A percentile compares a stretch with the other conserved stretches of the same genome.
Evolutionary conservation across 2,888 invertebrate species (phyloP).

Genomic region (Eulithis prunata): DNA sequence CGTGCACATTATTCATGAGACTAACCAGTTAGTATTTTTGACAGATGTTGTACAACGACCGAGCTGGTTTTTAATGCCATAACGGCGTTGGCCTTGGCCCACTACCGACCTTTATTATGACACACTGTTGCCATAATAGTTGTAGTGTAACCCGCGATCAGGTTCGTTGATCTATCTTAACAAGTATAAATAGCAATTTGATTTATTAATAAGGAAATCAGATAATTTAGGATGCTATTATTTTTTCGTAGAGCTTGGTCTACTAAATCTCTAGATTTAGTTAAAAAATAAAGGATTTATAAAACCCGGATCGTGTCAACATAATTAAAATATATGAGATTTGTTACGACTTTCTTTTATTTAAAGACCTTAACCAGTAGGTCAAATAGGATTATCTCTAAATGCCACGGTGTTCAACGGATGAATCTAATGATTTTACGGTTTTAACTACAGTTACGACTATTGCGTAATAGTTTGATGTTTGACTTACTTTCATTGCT

Average conservation of each 20-base stretch:
- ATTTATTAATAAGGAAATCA: conserved; percentile 14
- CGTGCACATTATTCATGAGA: conserved; percentile 18
- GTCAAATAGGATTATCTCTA: conserved; percentile 8
- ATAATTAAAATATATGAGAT: no score
- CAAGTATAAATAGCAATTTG: conserved; percentile 18
- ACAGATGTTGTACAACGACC: conserved; percentile 36
- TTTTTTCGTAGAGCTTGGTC: background rate
- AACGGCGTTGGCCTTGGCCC: conserved; percentile 43
- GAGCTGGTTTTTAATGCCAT: conserved; percentile 37
- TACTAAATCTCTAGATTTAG: no score
- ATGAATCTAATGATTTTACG: conserved; percentile 18
- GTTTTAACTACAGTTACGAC: conserved; percentile 10
- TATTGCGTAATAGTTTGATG: conserved; percentile 17
- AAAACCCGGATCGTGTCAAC: no score
- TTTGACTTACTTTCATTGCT: conserved; percentile 72
- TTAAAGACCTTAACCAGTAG: conserved; percentile 5
- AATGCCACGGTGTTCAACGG: conserved; percentile 14
- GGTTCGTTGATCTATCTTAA: conserved; percentile 38
- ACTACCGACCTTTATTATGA: conserved; percentile 34
- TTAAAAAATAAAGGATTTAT: no score
- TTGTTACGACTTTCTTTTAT: background rate
- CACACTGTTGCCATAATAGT: conserved; percentile 40
- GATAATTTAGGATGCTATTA: conserved; percentile 9
- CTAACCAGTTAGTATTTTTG: conserved; percentile 35
- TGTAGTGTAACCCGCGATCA: conserved; percentile 44